Evolutionary conservation across 2,797 vertebrate genomes (phyloP), one percentile per base, ranked within the genome.

Genomic region (Karalla daura): DNA sequence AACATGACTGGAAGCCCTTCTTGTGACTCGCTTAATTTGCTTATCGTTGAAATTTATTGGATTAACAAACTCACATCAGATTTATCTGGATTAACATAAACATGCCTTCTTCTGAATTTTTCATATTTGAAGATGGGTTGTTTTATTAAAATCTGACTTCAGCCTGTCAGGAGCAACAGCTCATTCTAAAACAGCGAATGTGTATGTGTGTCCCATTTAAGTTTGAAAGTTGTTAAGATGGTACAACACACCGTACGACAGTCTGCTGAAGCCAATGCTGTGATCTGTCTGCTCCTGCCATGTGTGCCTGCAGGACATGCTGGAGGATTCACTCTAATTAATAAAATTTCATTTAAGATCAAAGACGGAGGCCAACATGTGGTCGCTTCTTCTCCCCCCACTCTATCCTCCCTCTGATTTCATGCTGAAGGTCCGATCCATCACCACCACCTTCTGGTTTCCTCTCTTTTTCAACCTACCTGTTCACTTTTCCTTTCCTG

Each of bases 291-390:
- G 62, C 32, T 61, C n/a, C 37, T 4, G 17, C 23, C 36, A 56
- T 1, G 36, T 21, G 62, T 74, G 35, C 13, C 63, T n/a, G 4
- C 36, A 46, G 59, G 56, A 70, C 40, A 46, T 1, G 56, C 62
- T 28, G 68, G 54, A 17, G 41, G 49, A 68, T n/a, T 79, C 63
- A 14, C 51, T 77, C 52, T 66, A 68, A 85, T 83, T 76, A 78
- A 78, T 18, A 58, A 18, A 32, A 54, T 56, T 76, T 69, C 51
- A 74, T 62, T 70, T 64, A 32, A 70, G 70, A 81, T 84, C 81
- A 84, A 83, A 86, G 70, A 23, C 25, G 11, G 14, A 73, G n/a
- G 11, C 28, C 51, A 10, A 69, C 49, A 70, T 40, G 64, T 35
- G 41, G 52, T 44, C 9, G 21, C 40, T 23, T 60, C 47, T 52